A percentile compares a stretch with the other conserved stretches of the same genome.
Evolutionary conservation across 1,140 invertebrate genomes (phyloP).

Genomic region (Berghia stephanieae): DNA sequence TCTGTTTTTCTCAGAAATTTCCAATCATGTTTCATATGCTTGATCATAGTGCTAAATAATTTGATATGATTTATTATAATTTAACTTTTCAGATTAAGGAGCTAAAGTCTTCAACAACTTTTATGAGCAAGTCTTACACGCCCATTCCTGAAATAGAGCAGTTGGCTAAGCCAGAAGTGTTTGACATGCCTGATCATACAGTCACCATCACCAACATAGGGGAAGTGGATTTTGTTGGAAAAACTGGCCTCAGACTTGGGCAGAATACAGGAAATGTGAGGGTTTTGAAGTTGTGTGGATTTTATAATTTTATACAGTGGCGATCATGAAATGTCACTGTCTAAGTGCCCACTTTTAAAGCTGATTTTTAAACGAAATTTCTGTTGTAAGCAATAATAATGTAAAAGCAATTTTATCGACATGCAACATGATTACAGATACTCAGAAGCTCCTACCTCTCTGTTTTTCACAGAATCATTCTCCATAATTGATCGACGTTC

Average conservation of each 20-base stretch:
- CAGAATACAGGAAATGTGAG: constrained; percentile 24
- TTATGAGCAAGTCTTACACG: background rate
- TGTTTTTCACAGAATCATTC: no score
- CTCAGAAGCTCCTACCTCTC: no score
- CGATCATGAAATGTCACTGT: no score
- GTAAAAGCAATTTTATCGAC: no score
- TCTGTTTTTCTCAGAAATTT: background rate
- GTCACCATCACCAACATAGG: constrained; percentile 28
- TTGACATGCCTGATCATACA: constrained; percentile 29
- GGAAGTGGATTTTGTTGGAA: constrained; percentile 32
- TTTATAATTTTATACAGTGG: no score
- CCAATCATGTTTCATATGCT: background rate
- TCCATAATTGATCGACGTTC: no score
- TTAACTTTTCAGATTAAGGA: background rate
- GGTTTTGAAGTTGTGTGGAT: no score
- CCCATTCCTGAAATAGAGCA: constrained; percentile 23
- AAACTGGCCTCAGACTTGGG: constrained; percentile 13
- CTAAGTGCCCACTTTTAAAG: no score
- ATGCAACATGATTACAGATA: no score
- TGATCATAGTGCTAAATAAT: background rate
- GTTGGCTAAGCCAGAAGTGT: constrained; percentile 15
- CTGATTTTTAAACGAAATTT: no score
- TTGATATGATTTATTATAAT: background rate
- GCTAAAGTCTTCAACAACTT: background rate
- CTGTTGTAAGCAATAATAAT: no score